Conservation (phyloP, 2,888 invertebrate genomes). For the Chromoteleia sp. region DNA sequence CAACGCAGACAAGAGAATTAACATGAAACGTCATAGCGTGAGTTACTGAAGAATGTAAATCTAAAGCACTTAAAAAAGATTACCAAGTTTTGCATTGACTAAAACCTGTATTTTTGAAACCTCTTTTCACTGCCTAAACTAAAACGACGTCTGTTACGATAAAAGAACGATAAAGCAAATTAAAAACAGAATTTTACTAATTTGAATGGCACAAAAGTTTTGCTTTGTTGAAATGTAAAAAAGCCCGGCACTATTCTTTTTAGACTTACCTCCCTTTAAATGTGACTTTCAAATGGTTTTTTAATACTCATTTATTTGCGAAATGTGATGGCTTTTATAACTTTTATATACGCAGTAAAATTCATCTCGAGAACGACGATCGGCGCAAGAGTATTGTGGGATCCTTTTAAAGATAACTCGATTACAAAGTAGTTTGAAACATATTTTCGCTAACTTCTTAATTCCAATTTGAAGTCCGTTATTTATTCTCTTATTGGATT, state of each 20-base stretch:
- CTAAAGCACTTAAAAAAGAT: conserved; percentile 23
- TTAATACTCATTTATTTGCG: conserved; percentile 49
- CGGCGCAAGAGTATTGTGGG: conserved; percentile 18
- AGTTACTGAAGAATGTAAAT: conserved; percentile 14
- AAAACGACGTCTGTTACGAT: conserved; percentile 22
- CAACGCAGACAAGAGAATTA: background rate
- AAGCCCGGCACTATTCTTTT: conserved; percentile 17
- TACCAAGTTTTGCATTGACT: conserved; percentile 24
- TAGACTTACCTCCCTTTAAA: conserved; percentile 19
- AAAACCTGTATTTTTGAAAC: conserved; percentile 26
- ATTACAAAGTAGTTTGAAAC: conserved; percentile 58
- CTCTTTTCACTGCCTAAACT: conserved; percentile 11
- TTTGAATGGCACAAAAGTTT: conserved; percentile 22
- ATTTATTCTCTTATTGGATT: conserved; percentile 52
- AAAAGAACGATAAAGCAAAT: conserved; percentile 37
- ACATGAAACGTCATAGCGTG: background rate
- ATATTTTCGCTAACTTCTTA: conserved; percentile 54
- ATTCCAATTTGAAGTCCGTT: conserved; percentile 52
- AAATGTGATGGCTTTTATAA: conserved; percentile 41
- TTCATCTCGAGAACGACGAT: conserved; percentile 42
- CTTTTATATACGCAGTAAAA: conserved; percentile 46
- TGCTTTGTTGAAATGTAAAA: conserved; percentile 26
- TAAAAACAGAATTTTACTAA: conserved; percentile 18
- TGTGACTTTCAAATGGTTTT: conserved; percentile 43
- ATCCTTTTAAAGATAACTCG: conserved; percentile 51